Conservation (phyloP, 2,797 vertebrate genomes). For the Neomorphus geoffroyi region DNA sequence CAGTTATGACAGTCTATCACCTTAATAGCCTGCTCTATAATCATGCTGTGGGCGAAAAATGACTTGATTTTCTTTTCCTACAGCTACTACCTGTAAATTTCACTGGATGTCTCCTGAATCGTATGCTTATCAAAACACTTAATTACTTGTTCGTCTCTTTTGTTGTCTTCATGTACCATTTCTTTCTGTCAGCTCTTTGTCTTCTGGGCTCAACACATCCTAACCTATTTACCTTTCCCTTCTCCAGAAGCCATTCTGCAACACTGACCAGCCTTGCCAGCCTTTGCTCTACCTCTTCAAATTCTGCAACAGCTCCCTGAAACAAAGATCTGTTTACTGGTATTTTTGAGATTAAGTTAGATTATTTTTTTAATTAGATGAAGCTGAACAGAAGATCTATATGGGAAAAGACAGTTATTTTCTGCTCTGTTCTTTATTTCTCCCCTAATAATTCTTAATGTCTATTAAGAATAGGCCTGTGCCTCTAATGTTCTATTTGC, state of each 20-base stretch:
- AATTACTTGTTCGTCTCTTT: not conserved
- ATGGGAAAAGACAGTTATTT: not conserved
- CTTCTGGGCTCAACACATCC: not conserved
- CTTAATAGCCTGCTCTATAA: not conserved
- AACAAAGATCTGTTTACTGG: not conserved
- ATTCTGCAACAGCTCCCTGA: not conserved
- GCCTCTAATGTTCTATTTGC: not conserved
- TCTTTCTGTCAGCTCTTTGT: not conserved
- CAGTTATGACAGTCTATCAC: not conserved
- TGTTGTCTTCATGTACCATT: not conserved
- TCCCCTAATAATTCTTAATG: not conserved
- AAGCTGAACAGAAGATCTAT: not conserved
- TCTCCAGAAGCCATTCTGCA: not conserved
- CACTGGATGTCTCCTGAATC: accelerated
- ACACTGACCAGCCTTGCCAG: not conserved
- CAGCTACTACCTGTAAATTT: not conserved
- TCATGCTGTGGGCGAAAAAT: not conserved
- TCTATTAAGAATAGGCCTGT: too few species aligned
- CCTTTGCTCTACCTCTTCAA: not conserved
- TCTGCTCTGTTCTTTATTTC: not conserved
- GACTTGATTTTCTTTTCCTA: not conserved
- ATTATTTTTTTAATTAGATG: not conserved
- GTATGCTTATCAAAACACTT: not conserved
- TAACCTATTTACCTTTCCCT: not conserved
- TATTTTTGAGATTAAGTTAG: not conserved